Evolutionary conservation across 2,113 vertebrate genomes (phyloP), one percentile per base, ranked within the genome.

Genomic region (Upupa epops): DNA sequence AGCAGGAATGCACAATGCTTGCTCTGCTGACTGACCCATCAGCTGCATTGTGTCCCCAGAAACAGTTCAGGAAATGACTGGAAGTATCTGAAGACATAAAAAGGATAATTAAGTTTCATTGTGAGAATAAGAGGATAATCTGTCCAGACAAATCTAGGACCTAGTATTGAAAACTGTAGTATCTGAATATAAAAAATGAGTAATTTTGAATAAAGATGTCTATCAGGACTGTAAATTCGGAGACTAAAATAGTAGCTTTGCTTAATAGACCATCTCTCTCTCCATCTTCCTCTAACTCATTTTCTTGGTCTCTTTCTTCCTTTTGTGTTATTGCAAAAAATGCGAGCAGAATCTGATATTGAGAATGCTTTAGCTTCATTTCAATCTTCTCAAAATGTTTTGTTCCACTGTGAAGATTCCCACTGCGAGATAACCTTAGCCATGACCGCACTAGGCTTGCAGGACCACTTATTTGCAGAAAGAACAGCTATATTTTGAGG

Each of bases 101-200:
- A 96, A 85, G 81, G 88, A 82, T 95, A 95, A 96, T 90, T 90
- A 94, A 93, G 80, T 89, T 94, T 92, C 78, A 90, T 70, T 90
- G 92, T 93, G 76, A 69, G 85, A 83, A 88, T 88, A 95, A 94
- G 51, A 94, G 64, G 51, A 78, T 93, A 96, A 96, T 96, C 88
- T 93, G 92, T 86, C 81, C 86, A 92, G 90, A 55, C 92, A 95
- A 90, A 93, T 92, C 86, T 94, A 72, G 59, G 90, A 81, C 19
- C 59, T 26, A 59, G 81, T 55, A 83, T 85, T 88, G 89, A 95
- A 88, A 95, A 87, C 86, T 54, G 19, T 69, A 86, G 90, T 52
- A 93, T 90, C 70, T 88, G 88, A 92, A 88, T 84, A 89, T 82
- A 72, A 93, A 92, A 94, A 89, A 89, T 26, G 51, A 91, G 84